Evolutionary conservation across 2,888 invertebrate genomes (phyloP).

Genomic region (Nesidiocoris tenuis): DNA sequence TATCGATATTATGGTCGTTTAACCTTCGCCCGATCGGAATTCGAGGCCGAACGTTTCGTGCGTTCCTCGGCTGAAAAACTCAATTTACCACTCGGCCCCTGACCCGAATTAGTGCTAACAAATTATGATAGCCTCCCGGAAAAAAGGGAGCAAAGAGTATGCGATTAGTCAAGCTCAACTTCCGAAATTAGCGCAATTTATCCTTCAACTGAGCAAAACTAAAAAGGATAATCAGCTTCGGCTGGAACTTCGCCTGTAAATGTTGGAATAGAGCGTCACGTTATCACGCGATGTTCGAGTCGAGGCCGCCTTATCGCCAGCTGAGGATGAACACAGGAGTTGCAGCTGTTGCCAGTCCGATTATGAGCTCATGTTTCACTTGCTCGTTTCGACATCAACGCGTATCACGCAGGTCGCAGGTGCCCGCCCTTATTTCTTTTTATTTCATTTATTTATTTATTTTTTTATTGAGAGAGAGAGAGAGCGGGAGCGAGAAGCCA

Average conservation of each 20-base stretch:
- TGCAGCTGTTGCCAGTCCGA: slow-evolving; percentile 6
- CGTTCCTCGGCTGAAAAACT: too few species aligned
- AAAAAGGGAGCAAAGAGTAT: neutral
- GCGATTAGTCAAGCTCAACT: slow-evolving; percentile 24
- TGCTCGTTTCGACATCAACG: neutral
- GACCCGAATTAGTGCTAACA: neutral
- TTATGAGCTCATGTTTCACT: neutral
- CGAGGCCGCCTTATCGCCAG: neutral
- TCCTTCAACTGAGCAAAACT: slow-evolving; percentile 16
- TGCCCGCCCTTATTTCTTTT: too few species aligned
- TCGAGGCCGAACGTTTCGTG: too few species aligned
- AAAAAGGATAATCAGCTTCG: slow-evolving; percentile 23
- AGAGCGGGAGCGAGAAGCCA: too few species aligned
- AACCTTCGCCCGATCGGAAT: too few species aligned
- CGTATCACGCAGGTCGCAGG: neutral
- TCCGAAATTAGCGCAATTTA: slow-evolving; percentile 24
- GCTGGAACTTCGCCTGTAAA: slow-evolving; percentile 3
- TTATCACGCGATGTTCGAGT: slow-evolving; percentile 14
- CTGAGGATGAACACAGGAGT: slow-evolving; percentile 11
- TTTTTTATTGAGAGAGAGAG: too few species aligned
- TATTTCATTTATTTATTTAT: too few species aligned
- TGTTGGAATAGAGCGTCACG: slow-evolving; percentile 9
- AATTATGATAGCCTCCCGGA: neutral
- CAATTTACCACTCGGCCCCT: neutral
- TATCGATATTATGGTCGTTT: too few species aligned